phyloP scores from a whole-genome alignment of 1,140 invertebrate genomes.

The Ladona fulva region DNA sequence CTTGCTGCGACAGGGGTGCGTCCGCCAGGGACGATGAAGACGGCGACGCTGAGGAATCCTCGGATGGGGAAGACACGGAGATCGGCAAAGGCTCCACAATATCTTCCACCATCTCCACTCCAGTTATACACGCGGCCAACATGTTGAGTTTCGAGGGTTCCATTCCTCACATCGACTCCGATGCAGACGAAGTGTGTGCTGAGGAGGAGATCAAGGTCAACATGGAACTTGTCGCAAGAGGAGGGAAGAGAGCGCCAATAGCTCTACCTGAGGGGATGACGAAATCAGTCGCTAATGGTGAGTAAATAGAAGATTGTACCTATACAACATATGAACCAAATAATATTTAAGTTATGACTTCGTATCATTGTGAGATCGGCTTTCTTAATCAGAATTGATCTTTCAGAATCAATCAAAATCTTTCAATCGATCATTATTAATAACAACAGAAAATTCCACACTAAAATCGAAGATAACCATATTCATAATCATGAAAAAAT shows the following conservation, averaged over 20 bases:
- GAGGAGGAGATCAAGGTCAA: neutral
- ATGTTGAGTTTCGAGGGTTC: slow-evolving; percentile 56
- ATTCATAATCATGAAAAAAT: too few relatives aligned
- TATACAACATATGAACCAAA: too few relatives aligned
- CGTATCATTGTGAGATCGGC: too few relatives aligned
- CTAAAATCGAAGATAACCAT: too few relatives aligned
- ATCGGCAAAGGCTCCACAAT: neutral
- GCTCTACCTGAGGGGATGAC: neutral
- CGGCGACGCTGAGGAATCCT: neutral
- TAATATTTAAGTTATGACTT: too few relatives aligned
- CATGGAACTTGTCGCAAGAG: neutral
- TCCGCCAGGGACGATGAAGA: neutral
- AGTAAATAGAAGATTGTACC: neutral
- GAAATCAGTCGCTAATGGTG: neutral
- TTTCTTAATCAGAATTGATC: too few relatives aligned
- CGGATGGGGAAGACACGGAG: neutral
- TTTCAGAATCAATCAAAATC: too few relatives aligned
- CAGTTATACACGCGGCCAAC: slow-evolving; percentile 37
- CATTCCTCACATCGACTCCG: slow-evolving; percentile 60
- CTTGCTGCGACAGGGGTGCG: slow-evolving; percentile 21
- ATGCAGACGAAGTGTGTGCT: slow-evolving; percentile 51
- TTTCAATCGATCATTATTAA: too few relatives aligned
- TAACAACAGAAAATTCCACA: too few relatives aligned
- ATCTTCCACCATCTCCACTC: neutral
- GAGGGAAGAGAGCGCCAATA: neutral